Percentiles rank a stretch among this genome's conserved stretches.
Conservation (phyloP, 2,888 invertebrate genomes). For the Melinopterus prodromus region DNA sequence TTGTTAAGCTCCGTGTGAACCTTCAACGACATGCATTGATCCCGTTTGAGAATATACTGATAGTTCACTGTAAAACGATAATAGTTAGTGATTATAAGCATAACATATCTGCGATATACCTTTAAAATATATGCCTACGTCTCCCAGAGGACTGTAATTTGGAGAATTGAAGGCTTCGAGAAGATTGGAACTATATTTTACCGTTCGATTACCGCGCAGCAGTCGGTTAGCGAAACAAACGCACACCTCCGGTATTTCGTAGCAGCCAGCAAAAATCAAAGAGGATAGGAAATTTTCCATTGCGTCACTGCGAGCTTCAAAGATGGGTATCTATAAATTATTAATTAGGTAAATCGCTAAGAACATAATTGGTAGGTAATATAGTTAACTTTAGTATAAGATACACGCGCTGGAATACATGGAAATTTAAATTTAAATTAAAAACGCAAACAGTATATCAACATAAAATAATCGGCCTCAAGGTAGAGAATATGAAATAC, state of each 20-base stretch:
- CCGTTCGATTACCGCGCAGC: slow-evolving; percentile 87
- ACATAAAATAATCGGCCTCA: too few relatives aligned
- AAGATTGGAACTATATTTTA: slow-evolving; percentile 76
- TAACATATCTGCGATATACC: slow-evolving; percentile 26
- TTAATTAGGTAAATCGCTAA: neutral
- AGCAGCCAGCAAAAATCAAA: slow-evolving; percentile 87
- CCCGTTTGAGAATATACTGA: slow-evolving; percentile 67
- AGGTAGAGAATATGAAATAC: too few relatives aligned
- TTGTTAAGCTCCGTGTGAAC: slow-evolving; percentile 75
- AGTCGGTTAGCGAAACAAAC: slow-evolving; percentile 90
- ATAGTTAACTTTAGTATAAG: neutral
- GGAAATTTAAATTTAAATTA: neutral
- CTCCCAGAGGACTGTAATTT: slow-evolving; percentile 84
- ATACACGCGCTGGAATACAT: neutral
- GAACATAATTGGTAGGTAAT: slow-evolving; percentile 15
- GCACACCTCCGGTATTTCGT: slow-evolving; percentile 92
- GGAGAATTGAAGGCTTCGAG: slow-evolving; percentile 88
- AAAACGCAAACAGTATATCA: neutral
- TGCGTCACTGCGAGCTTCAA: slow-evolving; percentile 93
- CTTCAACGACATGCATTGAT: neutral
- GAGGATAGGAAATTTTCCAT: slow-evolving; percentile 92
- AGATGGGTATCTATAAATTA: slow-evolving; percentile 81
- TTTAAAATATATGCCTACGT: slow-evolving; percentile 67
- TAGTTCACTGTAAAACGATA: slow-evolving; percentile 65
- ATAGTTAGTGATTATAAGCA: neutral